phyloP scores from a whole-genome alignment of 1,140 invertebrate species.

The Euura saliciscinereae region DNA sequence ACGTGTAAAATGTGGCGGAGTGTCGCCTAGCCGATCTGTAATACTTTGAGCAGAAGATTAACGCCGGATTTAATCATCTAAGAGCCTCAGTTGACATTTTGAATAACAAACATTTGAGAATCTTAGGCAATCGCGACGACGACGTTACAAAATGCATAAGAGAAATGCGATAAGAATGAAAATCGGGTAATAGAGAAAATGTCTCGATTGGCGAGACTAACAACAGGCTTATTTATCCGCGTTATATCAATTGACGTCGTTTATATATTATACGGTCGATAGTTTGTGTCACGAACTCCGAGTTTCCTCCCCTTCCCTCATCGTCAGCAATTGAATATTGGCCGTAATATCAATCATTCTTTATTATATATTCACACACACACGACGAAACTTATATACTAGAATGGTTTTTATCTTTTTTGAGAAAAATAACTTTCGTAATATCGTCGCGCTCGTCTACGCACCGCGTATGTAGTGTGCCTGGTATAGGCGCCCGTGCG shows the following conservation, averaged over 20 bases:
- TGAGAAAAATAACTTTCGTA: background rate
- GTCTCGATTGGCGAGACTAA: background rate
- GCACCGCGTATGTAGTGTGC: background rate
- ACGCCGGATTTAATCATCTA: background rate
- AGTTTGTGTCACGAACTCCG: background rate
- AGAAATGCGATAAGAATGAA: background rate
- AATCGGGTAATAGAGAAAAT: background rate
- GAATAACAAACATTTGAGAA: background rate
- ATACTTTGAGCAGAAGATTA: slow-evolving; percentile 3
- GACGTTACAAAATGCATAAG: no score
- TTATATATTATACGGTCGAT: background rate
- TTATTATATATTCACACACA: background rate
- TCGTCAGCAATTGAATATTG: background rate
- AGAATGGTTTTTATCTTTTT: background rate
- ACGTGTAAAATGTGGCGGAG: no score
- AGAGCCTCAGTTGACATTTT: background rate
- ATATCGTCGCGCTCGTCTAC: background rate
- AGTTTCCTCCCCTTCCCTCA: background rate
- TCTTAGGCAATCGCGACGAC: no score
- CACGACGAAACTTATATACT: background rate
- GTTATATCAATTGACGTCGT: background rate
- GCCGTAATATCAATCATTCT: background rate
- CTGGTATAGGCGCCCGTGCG: background rate
- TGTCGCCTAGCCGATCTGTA: background rate
- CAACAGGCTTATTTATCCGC: background rate